Percentiles rank a stretch among this genome's conserved stretches.
phyloP scores from a whole-genome alignment of 2,113 vertebrate species.

The Typhlomys cinereus region DNA sequence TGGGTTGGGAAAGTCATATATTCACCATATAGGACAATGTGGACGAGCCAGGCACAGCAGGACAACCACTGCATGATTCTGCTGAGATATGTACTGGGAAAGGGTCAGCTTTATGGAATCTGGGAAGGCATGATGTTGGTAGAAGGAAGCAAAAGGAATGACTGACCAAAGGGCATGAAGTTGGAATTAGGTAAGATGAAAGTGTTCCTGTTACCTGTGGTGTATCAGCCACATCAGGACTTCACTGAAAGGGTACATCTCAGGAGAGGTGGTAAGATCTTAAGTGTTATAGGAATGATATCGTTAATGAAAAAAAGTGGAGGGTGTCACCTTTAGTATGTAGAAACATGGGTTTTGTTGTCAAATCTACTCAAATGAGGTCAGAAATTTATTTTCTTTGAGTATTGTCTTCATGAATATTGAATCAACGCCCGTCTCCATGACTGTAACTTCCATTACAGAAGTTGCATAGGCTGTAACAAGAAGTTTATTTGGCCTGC shows the following conservation, averaged over 20 bases:
- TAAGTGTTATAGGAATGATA: neutral
- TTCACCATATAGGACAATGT: neutral
- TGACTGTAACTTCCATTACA: neutral
- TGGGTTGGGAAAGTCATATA: too few species aligned
- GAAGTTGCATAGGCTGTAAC: neutral
- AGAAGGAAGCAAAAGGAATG: neutral
- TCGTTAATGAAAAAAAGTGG: neutral
- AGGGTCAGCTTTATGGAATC: neutral
- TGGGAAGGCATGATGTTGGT: neutral
- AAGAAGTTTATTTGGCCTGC: neutral
- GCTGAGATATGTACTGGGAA: neutral
- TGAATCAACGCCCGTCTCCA: neutral
- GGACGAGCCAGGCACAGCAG: neutral
- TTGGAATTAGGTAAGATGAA: neutral
- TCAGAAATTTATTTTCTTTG: neutral
- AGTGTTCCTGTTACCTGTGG: neutral
- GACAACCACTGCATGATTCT: neutral
- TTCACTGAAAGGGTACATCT: neutral
- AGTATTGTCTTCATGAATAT: neutral
- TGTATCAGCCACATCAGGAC: neutral
- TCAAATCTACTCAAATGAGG: slow-evolving; percentile 32
- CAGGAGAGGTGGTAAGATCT: neutral
- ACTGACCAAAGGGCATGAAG: neutral
- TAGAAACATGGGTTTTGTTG: neutral
- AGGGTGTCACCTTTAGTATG: neutral